Conservation (phyloP, 2,797 vertebrate species). For the Ctenopoma multispine region DNA sequence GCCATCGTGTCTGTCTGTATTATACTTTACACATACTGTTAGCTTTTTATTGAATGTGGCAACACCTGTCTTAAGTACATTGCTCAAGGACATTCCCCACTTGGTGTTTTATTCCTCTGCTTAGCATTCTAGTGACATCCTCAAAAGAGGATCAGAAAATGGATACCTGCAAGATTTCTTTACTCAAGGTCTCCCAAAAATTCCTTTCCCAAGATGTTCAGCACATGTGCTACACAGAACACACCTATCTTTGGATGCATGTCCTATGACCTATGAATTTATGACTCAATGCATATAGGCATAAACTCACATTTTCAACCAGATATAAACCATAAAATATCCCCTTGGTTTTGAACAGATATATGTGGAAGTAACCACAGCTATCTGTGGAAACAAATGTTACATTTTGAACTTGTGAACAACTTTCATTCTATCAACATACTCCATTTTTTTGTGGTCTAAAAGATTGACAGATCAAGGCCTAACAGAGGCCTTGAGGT, state of each 20-base stretch:
- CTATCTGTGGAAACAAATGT: constrained; percentile 33
- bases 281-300: constrained; percentile 42
- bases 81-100: constrained; percentile 65
- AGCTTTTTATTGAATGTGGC: constrained; percentile 43
- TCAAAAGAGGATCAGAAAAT: constrained; percentile 22
- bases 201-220: constrained; percentile 61
- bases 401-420: constrained; percentile 43
- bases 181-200: constrained; percentile 49
- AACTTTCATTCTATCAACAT: constrained; percentile 32
- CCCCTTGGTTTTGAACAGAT: constrained; percentile 18
- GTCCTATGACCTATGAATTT: constrained; percentile 41
- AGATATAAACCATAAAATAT: constrained; percentile 42
- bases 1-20: constrained; percentile 35
- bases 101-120: constrained; percentile 51
- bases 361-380: constrained; percentile 23
- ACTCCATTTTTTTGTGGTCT: constrained; percentile 40
- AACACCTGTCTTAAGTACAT: constrained; percentile 72
- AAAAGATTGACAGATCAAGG: constrained; percentile 53
- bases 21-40: constrained; percentile 30
- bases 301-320: constrained; percentile 46
- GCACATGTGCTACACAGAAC: constrained; percentile 65
- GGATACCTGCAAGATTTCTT: constrained; percentile 38
- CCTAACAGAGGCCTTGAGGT: constrained; percentile 45
- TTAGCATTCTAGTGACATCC: constrained; percentile 16
- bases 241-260: constrained; percentile 14